Conservation (phyloP, 1,140 invertebrate species). For the Drosophila asahinai region DNA sequence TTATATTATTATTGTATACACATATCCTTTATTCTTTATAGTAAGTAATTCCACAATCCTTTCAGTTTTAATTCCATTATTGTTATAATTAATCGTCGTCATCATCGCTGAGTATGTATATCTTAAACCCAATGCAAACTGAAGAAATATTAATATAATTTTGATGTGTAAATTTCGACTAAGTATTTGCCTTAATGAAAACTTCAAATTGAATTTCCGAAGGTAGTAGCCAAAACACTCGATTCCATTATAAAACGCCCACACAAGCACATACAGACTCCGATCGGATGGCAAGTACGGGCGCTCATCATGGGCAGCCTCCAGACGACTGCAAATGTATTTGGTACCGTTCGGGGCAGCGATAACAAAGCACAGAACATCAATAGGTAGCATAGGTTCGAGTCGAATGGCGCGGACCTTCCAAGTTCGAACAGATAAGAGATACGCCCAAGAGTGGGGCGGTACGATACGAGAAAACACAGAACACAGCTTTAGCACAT, state of each 20-base stretch:
- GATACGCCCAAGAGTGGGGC: slow-evolving; percentile 3
- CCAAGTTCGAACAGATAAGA: slow-evolving; percentile 9
- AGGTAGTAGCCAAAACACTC: not conserved
- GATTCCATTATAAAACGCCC: slow-evolving; percentile 7
- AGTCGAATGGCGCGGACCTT: not conserved
- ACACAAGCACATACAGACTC: not conserved
- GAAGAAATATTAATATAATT: not conserved
- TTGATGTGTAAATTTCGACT: not conserved
- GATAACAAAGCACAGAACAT: slow-evolving; percentile 33
- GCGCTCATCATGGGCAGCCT: not conserved
- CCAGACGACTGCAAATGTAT: slow-evolving; percentile 1
- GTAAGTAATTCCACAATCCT: no score
- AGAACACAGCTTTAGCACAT: slow-evolving; percentile 31
- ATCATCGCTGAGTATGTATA: no score
- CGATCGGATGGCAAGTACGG: not conserved
- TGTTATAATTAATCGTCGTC: no score
- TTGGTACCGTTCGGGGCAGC: slow-evolving; percentile 6
- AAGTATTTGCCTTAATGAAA: not conserved
- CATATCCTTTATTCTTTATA: no score
- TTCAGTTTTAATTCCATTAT: no score
- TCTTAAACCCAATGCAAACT: not conserved
- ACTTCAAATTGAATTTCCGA: not conserved
- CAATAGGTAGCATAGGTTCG: slow-evolving; percentile 14
- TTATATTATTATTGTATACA: no score
- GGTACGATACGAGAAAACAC: slow-evolving; percentile 14